Conservation (phyloP, 2,888 invertebrate species). For the Himalopsyche kuldschensis region DNA sequence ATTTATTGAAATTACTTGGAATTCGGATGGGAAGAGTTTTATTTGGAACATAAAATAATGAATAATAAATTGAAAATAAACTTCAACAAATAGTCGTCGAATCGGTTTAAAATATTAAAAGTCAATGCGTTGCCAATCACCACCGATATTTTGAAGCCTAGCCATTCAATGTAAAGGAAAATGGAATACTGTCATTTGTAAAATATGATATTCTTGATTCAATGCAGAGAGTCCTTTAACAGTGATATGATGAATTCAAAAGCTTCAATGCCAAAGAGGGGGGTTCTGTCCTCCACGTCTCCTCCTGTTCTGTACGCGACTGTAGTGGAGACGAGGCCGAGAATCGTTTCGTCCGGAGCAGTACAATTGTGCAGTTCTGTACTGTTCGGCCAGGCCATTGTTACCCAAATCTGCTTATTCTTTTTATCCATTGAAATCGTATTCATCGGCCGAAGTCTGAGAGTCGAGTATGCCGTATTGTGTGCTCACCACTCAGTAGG, state of each 20-base stretch:
- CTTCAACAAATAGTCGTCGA: no score
- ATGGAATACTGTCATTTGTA: background rate
- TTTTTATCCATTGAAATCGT: constrained; percentile 34
- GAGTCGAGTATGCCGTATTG: background rate
- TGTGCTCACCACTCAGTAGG: background rate
- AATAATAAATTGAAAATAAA: no score
- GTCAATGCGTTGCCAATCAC: no score
- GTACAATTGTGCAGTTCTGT: background rate
- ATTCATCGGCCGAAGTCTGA: constrained; percentile 20
- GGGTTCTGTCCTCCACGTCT: background rate
- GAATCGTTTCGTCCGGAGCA: background rate
- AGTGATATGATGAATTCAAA: background rate
- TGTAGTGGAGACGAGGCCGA: background rate
- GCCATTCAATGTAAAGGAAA: no score
- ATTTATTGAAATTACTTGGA: no score
- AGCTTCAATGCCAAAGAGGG: background rate
- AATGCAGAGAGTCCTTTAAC: background rate
- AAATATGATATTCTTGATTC: background rate
- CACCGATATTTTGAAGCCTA: no score
- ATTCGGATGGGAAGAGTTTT: no score
- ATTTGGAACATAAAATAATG: no score
- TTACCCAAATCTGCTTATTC: constrained; percentile 35
- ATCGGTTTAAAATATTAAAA: no score
- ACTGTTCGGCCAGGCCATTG: constrained; percentile 17
- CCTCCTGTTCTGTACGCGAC: background rate